Percentiles rank a stretch among this genome's conserved stretches.
These are phyloP conservation scores for Propithecus deckenii DNA, from an alignment of 2,797 vertebrate species.

Conservation along the genomic window DNA sequence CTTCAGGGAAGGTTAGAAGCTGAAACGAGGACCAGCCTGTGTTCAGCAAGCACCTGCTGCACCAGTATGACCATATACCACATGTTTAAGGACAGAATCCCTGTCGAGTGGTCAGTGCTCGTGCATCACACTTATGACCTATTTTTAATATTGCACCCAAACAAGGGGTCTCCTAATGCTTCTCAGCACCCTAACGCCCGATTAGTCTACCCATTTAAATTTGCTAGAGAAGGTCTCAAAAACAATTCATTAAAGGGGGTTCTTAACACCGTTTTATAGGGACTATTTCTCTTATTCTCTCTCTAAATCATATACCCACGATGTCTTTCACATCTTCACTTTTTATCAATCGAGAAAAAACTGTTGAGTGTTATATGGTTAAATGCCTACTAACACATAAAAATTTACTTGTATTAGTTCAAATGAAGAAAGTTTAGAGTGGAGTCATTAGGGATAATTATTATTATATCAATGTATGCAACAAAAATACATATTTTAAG, in stretches of 20 bases:
- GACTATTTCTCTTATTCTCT: background rate
- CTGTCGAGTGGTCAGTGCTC: background rate
- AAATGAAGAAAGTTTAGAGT: constrained; percentile 12
- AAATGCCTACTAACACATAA: background rate
- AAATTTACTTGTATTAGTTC: background rate
- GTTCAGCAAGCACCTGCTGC: background rate
- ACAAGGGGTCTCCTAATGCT: background rate
- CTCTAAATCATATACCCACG: background rate
- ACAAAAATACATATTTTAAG: background rate
- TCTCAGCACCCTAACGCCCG: background rate
- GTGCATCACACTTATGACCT: background rate
- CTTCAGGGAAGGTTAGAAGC: background rate
- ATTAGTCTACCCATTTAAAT: background rate
- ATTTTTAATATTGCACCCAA: background rate
- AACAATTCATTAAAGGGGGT: background rate
- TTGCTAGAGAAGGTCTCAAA: background rate
- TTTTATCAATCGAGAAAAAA: background rate
- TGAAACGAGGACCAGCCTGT: background rate
- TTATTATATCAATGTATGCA: background rate
- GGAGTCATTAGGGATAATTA: background rate
- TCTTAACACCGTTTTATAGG: background rate
- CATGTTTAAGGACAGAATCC: background rate
- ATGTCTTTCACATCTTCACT: background rate
- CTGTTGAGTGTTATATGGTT: background rate
- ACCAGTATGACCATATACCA: background rate